A percentile compares a stretch with the other conserved stretches of the same genome.
Evolutionary conservation across 2,888 invertebrate genomes (phyloP).

Genomic region (Polydrusus tereticollis): DNA sequence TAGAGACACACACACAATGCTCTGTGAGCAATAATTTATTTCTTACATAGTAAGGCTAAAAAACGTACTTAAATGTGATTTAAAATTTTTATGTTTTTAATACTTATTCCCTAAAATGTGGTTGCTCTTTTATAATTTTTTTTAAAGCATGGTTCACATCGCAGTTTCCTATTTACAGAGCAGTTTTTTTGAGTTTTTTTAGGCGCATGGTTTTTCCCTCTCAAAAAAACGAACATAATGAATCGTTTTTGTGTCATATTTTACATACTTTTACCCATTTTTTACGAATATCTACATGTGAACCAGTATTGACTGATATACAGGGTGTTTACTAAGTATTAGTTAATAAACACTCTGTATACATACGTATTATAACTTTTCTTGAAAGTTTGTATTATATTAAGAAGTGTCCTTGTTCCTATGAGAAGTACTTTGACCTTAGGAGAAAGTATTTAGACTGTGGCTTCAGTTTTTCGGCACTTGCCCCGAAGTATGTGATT

Average conservation of each 20-base stretch:
- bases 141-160: slow-evolving; percentile 4
- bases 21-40: too few species aligned
- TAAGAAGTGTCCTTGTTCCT: not conserved
- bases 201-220: too few species aligned
- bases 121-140: slow-evolving; percentile 2
- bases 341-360: too few species aligned
- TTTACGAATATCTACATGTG: not conserved
- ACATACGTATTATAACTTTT: not conserved
- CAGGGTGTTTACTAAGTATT: too few species aligned
- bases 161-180: not conserved
- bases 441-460: not conserved
- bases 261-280: not conserved
- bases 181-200: not conserved
- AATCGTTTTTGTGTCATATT: not conserved
- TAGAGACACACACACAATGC: not conserved
- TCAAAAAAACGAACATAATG: too few species aligned
- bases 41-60: not conserved
- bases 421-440: not conserved
- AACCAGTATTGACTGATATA: not conserved
- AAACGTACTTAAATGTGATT: not conserved
- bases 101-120: not conserved
- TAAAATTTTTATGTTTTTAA: not conserved
- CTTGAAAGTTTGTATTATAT: not conserved
- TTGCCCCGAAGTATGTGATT: not conserved
- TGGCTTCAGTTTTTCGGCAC: not conserved